phyloP scores from a whole-genome alignment of 2,888 invertebrate genomes.

The Agelastica alni region DNA sequence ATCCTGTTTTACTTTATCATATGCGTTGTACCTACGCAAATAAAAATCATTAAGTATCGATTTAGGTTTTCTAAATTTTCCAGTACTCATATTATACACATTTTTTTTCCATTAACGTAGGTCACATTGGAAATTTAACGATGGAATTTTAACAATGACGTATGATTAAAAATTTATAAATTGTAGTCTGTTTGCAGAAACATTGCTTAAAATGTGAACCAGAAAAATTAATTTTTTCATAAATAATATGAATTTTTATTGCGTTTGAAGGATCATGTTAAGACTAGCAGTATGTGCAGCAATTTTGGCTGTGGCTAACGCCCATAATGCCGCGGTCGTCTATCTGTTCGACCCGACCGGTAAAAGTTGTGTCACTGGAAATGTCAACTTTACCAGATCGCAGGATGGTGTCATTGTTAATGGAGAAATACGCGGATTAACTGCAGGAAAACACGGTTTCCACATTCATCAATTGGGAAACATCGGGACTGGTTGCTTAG shows the following conservation, averaged over 20 bases:
- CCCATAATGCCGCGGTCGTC: slow-evolving; percentile 12
- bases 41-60: too few species aligned
- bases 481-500: slow-evolving; percentile 33
- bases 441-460: slow-evolving; percentile 41
- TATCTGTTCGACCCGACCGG: slow-evolving; percentile 32
- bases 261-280: neutral
- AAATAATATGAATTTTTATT: neutral
- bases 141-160: too few species aligned
- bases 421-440: slow-evolving; percentile 36
- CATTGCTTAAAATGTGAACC: too few species aligned
- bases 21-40: too few species aligned
- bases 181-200: too few species aligned
- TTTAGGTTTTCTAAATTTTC: too few species aligned
- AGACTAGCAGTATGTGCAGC: neutral
- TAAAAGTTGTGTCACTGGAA: slow-evolving; percentile 27
- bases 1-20: too few species aligned
- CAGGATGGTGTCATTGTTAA: slow-evolving; percentile 14
- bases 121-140: too few species aligned
- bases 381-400: slow-evolving; percentile 24
- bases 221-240: too few species aligned
- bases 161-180: too few species aligned
- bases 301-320: neutral
- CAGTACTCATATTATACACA: too few species aligned
- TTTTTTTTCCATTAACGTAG: too few species aligned
- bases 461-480: slow-evolving; percentile 42